These are phyloP conservation scores for Cheilosia scutellata DNA, from an alignment of 2,888 invertebrate genomes.

Conservation along the genomic window DNA sequence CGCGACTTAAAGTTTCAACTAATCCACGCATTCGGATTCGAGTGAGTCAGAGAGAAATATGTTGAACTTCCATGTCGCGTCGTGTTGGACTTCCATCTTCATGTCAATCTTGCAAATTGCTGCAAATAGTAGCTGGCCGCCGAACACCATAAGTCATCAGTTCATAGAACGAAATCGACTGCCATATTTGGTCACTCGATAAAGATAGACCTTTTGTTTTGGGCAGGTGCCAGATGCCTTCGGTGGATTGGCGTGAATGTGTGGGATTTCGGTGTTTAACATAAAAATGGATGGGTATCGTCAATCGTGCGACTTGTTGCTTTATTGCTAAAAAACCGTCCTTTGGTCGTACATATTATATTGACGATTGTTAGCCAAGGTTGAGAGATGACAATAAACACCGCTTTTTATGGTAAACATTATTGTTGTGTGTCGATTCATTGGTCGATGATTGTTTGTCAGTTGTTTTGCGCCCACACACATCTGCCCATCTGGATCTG, in stretches of 20 bases:
- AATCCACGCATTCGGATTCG: background rate
- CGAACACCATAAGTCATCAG: constrained; percentile 6
- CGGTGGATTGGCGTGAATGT: background rate
- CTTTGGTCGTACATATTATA: background rate
- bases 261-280: background rate
- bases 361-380: background rate
- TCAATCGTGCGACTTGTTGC: background rate
- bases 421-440: background rate
- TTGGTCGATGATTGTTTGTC: background rate
- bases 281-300: background rate
- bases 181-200: background rate
- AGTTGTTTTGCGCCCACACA: background rate
- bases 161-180: background rate
- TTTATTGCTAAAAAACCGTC: background rate
- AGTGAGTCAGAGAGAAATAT: constrained; percentile 48
- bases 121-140: background rate
- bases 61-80: constrained; percentile 57
- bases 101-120: constrained; percentile 14
- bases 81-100: constrained; percentile 13
- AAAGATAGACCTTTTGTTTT: constrained; percentile 2
- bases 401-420: background rate
- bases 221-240: constrained; percentile 6
- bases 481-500: too few relatives aligned
- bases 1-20: constrained; percentile 26
- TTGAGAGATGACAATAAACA: background rate